A percentile compares a stretch with the other conserved stretches of the same genome.
Evolutionary conservation across 2,113 vertebrate species (phyloP).

Genomic region (Crotalus horridus): DNA sequence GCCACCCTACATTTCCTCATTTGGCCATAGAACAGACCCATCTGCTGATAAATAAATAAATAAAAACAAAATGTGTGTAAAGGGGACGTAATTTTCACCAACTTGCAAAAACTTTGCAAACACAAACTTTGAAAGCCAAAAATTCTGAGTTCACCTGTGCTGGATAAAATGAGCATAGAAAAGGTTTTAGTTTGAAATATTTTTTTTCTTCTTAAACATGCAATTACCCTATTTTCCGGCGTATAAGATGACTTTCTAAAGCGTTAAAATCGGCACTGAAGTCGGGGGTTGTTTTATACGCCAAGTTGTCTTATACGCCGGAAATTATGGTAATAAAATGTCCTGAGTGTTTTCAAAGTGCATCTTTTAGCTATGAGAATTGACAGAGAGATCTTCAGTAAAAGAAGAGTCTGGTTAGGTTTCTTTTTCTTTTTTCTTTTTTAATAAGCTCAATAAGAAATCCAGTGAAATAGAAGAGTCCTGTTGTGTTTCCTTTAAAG

Average conservation of each 20-base stretch:
- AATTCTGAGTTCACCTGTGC: constrained; percentile 47
- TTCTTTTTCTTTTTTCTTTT: neutral
- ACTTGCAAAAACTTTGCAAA: constrained; percentile 8
- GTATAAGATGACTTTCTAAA: no score
- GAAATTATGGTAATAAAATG: neutral
- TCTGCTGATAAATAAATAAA: neutral
- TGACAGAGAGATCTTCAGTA: constrained; percentile 31
- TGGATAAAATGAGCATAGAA: constrained; percentile 25
- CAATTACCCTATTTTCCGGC: constrained; percentile 15
- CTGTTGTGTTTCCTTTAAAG: constrained; percentile 39
- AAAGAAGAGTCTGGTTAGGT: constrained; percentile 32
- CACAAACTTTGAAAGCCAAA: constrained; percentile 29
- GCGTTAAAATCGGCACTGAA: no score
- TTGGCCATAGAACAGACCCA: constrained; percentile 21
- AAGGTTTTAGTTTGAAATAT: constrained; percentile 32
- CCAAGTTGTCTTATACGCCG: no score
- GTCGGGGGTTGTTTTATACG: no score
- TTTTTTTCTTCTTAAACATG: constrained; percentile 14
- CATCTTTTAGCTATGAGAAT: constrained; percentile 16
- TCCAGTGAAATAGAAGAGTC: constrained; percentile 25
- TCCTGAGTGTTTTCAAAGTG: constrained; percentile 29
- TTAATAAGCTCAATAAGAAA: constrained; percentile 40
- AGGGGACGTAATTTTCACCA: neutral
- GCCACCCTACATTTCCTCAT: constrained; percentile 8
- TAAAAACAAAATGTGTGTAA: neutral